These are phyloP conservation scores for Drosophila monieri DNA, from an alignment of 2,888 invertebrate genomes.

Conservation along the genomic window DNA sequence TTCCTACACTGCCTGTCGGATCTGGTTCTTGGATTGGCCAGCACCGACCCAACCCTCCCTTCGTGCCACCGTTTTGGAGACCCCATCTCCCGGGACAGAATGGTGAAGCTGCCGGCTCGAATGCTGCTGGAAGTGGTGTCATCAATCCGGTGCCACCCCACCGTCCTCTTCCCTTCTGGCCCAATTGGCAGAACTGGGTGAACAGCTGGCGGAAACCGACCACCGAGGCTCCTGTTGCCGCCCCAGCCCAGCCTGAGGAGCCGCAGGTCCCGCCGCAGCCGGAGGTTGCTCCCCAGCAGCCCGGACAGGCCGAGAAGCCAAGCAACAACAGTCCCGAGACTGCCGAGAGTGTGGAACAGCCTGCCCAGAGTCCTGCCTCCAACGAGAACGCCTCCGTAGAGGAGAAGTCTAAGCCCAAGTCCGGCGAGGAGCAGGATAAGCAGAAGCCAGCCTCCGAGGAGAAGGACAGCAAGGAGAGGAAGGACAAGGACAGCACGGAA, in stretches of 20 bases:
- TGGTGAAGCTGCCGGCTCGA: constrained; percentile 11
- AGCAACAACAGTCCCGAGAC: constrained; percentile 20
- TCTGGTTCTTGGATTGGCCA: constrained; percentile 54
- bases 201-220: constrained; percentile 52
- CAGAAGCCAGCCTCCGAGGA: constrained; percentile 30
- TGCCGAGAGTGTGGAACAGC: constrained; percentile 55
- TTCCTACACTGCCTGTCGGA: constrained; percentile 37
- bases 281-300: constrained; percentile 17
- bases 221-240: constrained; percentile 21
- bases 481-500: constrained; percentile 41
- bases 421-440: constrained; percentile 31
- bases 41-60: constrained; percentile 30
- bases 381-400: constrained; percentile 70
- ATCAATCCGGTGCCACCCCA: constrained; percentile 17
- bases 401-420: constrained; percentile 46
- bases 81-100: constrained; percentile 31
- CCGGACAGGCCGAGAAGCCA: constrained; percentile 7
- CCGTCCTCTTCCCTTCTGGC: constrained; percentile 51
- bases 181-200: constrained; percentile 61
- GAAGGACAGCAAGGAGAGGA: constrained; percentile 46
- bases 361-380: constrained; percentile 34
- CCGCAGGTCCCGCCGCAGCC: constrained; percentile 6
- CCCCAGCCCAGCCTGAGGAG: constrained; percentile 23
- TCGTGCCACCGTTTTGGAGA: constrained; percentile 44
- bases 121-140: constrained; percentile 17